Evolutionary conservation across 2,888 invertebrate species (phyloP).

Genomic region (Hymenopus coronatus): DNA sequence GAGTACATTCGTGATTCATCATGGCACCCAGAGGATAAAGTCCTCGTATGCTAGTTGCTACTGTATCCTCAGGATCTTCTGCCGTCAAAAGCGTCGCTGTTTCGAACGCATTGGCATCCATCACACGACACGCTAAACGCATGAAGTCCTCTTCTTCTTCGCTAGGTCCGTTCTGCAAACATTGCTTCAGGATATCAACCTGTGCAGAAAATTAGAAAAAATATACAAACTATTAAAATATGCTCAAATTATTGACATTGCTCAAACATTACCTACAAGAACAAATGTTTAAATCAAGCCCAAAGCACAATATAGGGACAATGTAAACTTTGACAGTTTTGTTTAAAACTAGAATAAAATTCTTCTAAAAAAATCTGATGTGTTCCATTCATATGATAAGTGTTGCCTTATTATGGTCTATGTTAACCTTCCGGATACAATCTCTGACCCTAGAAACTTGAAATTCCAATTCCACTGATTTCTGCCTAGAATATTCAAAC

Average conservation of each 20-base stretch:
- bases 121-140: conserved; percentile 56
- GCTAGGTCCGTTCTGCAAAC: conserved; percentile 51
- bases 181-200: conserved; percentile 52
- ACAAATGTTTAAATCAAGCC: no score
- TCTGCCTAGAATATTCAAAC: no score
- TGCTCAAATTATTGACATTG: background rate
- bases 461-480: no score
- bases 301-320: no score
- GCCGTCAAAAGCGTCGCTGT: conserved; percentile 43
- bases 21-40: conserved; percentile 65
- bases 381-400: no score
- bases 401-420: no score
- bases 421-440: no score
- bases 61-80: background rate
- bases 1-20: conserved; percentile 67
- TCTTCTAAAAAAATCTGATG: no score
- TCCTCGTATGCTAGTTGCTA: conserved; percentile 53
- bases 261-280: no score
- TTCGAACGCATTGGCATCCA: conserved; percentile 70
- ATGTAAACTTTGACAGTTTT: no score
- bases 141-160: conserved; percentile 58
- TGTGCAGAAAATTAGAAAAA: conserved; percentile 23
- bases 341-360: no score
- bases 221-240: background rate
- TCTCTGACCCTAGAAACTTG: no score